Percentiles rank a stretch among this genome's conserved stretches.
phyloP scores from a whole-genome alignment of 2,113 vertebrate genomes.

The Pangasianodon hypophthalmus region DNA sequence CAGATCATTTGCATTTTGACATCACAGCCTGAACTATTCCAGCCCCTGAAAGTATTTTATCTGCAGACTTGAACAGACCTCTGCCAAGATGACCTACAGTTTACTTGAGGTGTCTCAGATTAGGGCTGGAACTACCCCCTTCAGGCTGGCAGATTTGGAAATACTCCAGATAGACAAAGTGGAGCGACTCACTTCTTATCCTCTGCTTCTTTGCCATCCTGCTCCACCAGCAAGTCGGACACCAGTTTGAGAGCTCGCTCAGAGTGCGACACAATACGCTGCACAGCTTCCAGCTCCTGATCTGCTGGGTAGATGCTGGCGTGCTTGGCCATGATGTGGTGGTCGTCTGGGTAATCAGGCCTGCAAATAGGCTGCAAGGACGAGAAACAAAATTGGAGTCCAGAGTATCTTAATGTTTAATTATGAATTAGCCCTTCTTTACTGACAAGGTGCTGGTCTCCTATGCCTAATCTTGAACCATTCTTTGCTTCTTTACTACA shows the following conservation, averaged over 20 bases:
- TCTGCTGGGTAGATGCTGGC: slow-evolving; percentile 81
- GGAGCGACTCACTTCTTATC: slow-evolving; percentile 64
- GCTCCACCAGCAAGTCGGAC: slow-evolving; percentile 76
- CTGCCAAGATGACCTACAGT: background rate
- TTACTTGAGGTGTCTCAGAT: background rate
- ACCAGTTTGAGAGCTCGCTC: slow-evolving; percentile 82
- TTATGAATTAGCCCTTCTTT: background rate
- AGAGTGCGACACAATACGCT: slow-evolving; percentile 77
- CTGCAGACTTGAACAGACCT: background rate
- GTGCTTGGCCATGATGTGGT: slow-evolving; percentile 81
- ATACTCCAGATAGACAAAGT: background rate
- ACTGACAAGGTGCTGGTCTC: background rate
- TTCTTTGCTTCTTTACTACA: background rate
- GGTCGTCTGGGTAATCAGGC: slow-evolving; percentile 76
- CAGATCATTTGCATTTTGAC: background rate
- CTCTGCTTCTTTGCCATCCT: slow-evolving; percentile 57
- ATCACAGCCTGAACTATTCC: background rate
- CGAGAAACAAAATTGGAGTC: background rate
- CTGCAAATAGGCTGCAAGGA: slow-evolving; percentile 66
- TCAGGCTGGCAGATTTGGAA: background rate
- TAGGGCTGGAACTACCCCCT: background rate
- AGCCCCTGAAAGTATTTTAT: background rate
- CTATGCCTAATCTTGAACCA: background rate
- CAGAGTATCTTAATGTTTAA: background rate
- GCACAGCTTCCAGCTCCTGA: slow-evolving; percentile 80